Percentiles rank a stretch among this genome's conserved stretches.
Evolutionary conservation across 2,888 invertebrate genomes (phyloP).

Genomic region (Lamproptera curius): DNA sequence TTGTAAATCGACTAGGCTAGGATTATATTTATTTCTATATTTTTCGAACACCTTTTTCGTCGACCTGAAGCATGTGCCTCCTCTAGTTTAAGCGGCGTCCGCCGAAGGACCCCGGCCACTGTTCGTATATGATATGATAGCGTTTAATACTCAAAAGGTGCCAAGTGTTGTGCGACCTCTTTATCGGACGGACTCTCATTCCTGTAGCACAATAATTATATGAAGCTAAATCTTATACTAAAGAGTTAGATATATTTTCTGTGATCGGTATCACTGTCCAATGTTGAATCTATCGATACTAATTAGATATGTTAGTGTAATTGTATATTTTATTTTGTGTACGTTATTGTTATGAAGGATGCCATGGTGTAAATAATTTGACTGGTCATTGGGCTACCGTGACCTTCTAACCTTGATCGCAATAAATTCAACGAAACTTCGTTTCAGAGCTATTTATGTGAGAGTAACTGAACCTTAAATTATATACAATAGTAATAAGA

Average conservation of each 20-base stretch:
- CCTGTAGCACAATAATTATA: slow-evolving; percentile 63
- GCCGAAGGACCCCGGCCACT: slow-evolving; percentile 44
- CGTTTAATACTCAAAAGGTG: slow-evolving; percentile 70
- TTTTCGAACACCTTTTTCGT: slow-evolving; percentile 60
- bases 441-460: slow-evolving; percentile 8
- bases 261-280: slow-evolving; percentile 41
- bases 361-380: slow-evolving; percentile 27
- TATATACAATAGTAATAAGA: slow-evolving; percentile 14
- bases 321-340: slow-evolving; percentile 42
- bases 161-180: slow-evolving; percentile 50
- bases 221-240: slow-evolving; percentile 46
- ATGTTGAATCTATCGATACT: slow-evolving; percentile 46
- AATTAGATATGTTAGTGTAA: slow-evolving; percentile 49
- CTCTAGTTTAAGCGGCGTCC: slow-evolving; percentile 50
- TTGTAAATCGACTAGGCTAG: slow-evolving; percentile 36
- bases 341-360: slow-evolving; percentile 27
- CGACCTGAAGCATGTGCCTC: slow-evolving; percentile 60
- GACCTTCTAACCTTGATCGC: slow-evolving; percentile 4
- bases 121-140: slow-evolving; percentile 47
- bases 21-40: slow-evolving; percentile 59
- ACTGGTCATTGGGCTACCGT: slow-evolving; percentile 16
- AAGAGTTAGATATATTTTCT: slow-evolving; percentile 32
- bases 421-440: slow-evolving; percentile 7
- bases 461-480: slow-evolving; percentile 6
- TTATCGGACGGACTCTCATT: slow-evolving; percentile 53